Base-by-base conservation (phyloP, 1,140 invertebrate genomes). In the Aphaenogaster rudis region DNA sequence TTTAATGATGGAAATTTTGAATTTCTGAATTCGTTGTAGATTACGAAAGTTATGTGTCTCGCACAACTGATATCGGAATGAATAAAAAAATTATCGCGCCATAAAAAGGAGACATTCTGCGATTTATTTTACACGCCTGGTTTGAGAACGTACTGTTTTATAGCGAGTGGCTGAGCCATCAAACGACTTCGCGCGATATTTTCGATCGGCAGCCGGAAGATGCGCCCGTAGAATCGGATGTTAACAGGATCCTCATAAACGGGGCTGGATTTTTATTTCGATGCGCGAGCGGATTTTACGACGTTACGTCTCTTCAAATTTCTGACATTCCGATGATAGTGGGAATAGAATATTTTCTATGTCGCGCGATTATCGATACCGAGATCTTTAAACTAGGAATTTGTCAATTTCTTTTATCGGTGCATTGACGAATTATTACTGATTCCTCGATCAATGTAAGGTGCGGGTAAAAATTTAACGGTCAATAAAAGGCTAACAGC, bases 181-280 rank as follows among this genome's bases (percentile, higher is more conserved):
- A 66, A 61, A 81, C 39, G 28, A 21, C 42, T 50, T 28, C 2
- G 11, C 72, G 50, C 36, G 61, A 81, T 80, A 86, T 69, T 28
- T 42, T 57, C 64, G 54, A 84, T 88, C 64, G 88, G 57, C 78
- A 87, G 72, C 45, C 54, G 67, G 78, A 77, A 78, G 52, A 80
- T 54, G 48, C 52, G 77, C 45, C 15, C 52, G 39, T 86, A 15
- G 84, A 86, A 80, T 86, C 88, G 50, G 84, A 86, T 50, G 76
- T 39, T 64, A 82, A 81, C 77, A 87, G 78, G 78, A 87, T 87
- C 13, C 78, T 89, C 88, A 80, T 89, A 90, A 89, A 89, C 84
- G 50, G 33, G 21, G 21, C 7, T 52, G 63, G 45, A n/a, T 11
- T 64, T 74, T 77, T 72, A 85, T 63, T 63, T 28, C 21, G 33